A percentile compares a stretch with the other conserved stretches of the same genome.
Evolutionary conservation across 2,888 invertebrate species (phyloP).

Genomic region (Lithophane semibrunnea): DNA sequence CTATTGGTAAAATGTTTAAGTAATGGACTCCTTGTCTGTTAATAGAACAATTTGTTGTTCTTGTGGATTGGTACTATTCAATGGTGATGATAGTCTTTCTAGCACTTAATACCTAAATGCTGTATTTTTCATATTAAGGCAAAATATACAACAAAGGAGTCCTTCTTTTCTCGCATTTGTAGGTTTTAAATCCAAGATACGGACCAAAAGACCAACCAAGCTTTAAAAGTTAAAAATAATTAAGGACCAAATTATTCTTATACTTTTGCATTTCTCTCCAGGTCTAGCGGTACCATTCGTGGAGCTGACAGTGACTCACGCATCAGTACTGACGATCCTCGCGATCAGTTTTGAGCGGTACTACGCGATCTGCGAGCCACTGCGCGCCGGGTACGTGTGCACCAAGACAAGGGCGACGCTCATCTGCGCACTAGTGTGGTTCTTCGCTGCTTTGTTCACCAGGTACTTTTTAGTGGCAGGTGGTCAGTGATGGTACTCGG

Average conservation of each 20-base stretch:
- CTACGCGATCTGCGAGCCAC: slow-evolving; percentile 97
- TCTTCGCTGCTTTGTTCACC: slow-evolving; percentile 95
- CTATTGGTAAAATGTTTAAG: not conserved
- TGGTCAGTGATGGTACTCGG: slow-evolving; percentile 18
- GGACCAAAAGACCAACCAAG: not conserved
- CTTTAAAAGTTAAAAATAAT: not conserved
- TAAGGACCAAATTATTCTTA: not conserved
- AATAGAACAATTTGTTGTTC: not conserved
- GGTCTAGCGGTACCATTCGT: slow-evolving; percentile 98
- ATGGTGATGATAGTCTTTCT: not conserved
- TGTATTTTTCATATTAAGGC: not conserved
- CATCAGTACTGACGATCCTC: slow-evolving; percentile 97
- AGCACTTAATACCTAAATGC: not conserved
- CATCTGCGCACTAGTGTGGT: slow-evolving; percentile 96
- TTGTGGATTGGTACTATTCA: not conserved
- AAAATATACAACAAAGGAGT: not conserved
- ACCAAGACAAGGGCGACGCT: slow-evolving; percentile 95
- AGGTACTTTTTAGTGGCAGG: slow-evolving; percentile 90
- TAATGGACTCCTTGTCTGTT: not conserved
- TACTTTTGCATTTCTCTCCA: slow-evolving; percentile 77
- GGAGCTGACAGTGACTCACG: slow-evolving; percentile 97
- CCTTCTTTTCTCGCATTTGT: not conserved
- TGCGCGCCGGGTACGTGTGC: slow-evolving; percentile 97
- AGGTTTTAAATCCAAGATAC: not conserved
- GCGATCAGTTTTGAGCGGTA: slow-evolving; percentile 97